These are phyloP conservation scores for Cremastobaeus sp. DNA, from an alignment of 2,888 invertebrate genomes.

Conservation along the genomic window DNA sequence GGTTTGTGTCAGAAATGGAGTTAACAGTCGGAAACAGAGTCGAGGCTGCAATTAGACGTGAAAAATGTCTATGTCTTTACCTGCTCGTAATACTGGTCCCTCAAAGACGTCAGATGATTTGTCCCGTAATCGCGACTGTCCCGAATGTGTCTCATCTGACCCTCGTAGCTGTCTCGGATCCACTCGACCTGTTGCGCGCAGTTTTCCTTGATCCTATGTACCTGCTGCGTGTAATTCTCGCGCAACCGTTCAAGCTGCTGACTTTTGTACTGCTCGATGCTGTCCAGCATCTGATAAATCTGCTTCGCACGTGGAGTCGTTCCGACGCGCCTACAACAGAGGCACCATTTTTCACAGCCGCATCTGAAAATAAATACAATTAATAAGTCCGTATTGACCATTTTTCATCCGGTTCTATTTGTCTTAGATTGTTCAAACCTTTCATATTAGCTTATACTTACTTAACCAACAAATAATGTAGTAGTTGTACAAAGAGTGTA, in stretches of 20 bases:
- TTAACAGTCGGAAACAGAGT: too few species aligned
- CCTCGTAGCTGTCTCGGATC: conserved; percentile 93
- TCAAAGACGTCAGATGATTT: conserved; percentile 89
- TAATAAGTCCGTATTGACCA: too few species aligned
- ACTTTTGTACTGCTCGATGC: conserved; percentile 92
- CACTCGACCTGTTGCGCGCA: conserved; percentile 96
- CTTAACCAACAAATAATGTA: conserved; percentile 85
- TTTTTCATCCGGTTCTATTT: too few species aligned
- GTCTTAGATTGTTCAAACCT: too few species aligned
- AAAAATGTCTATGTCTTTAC: too few species aligned
- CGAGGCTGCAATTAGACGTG: too few species aligned
- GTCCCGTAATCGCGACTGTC: conserved; percentile 96
- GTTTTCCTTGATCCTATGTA: conserved; percentile 94
- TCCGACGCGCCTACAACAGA: conserved; percentile 85
- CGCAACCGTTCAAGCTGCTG: conserved; percentile 92
- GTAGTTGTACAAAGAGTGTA: conserved; percentile 88
- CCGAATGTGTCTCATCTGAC: conserved; percentile 90
- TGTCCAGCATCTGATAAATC: conserved; percentile 92
- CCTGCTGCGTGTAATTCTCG: conserved; percentile 95
- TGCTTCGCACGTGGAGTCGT: conserved; percentile 89
- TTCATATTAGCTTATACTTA: too few species aligned
- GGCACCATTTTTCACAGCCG: conserved; percentile 85
- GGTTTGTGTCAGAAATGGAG: too few species aligned
- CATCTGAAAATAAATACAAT: conserved; percentile 80
- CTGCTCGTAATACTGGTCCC: conserved; percentile 96